These are phyloP conservation scores for Acheta domesticus DNA, from an alignment of 2,888 invertebrate species.

Conservation along the genomic window DNA sequence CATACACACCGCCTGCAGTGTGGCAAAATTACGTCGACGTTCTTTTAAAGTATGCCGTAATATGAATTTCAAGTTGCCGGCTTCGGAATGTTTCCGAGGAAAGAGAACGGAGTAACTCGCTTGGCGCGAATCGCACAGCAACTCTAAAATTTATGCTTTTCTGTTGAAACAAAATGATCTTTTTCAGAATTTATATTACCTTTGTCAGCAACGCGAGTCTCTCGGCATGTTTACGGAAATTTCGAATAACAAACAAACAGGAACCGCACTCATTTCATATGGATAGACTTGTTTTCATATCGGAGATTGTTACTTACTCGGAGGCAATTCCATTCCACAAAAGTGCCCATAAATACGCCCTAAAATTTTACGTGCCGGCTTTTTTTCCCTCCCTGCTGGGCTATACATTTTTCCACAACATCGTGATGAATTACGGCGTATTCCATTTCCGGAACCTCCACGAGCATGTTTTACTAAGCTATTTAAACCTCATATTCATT, in stretches of 20 bases:
- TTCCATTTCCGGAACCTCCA: neutral
- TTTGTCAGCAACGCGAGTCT: neutral
- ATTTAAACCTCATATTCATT: conserved; percentile 1
- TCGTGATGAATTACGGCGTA: neutral
- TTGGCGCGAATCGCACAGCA: neutral
- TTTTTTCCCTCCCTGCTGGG: neutral
- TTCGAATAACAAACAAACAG: too few species aligned
- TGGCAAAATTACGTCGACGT: neutral
- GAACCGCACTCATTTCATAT: neutral
- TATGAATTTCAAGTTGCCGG: neutral
- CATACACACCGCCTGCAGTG: neutral
- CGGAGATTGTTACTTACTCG: neutral
- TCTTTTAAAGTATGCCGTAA: neutral
- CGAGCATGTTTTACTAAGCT: neutral
- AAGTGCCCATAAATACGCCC: neutral
- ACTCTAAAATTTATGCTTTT: too few species aligned
- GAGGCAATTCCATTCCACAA: neutral
- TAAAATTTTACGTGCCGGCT: neutral
- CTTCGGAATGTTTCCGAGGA: neutral
- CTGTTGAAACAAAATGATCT: too few species aligned
- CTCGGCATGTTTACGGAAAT: too few species aligned
- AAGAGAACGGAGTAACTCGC: neutral
- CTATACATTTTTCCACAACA: too few species aligned
- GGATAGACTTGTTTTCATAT: conserved; percentile 8
- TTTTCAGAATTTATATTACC: neutral